Conservation (phyloP, 2,797 vertebrate species). For the Notamacropus eugenii region DNA sequence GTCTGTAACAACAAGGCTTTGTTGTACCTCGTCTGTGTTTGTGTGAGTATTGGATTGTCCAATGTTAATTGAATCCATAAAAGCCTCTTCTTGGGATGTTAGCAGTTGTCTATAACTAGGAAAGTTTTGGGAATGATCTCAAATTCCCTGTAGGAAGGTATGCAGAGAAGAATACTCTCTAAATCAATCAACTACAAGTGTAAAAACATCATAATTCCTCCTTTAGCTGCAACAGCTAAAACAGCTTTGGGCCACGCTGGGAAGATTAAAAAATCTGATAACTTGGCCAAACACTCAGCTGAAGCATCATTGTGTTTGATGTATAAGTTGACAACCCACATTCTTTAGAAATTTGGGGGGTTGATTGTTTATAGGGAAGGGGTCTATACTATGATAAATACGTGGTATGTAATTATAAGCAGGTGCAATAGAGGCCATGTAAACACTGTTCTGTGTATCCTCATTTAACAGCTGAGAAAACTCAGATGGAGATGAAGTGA, state of each 20-base stretch:
- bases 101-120: conserved; percentile 44
- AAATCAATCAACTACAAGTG: conserved; percentile 30
- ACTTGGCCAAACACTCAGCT: not conserved
- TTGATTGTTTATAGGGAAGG: not conserved
- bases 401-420: not conserved
- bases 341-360: conserved; percentile 10
- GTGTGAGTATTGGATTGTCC: not conserved
- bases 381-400: not conserved
- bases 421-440: not conserved
- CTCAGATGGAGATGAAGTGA: not conserved
- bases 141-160: conserved; percentile 26
- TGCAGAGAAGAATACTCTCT: conserved; percentile 39
- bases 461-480: not conserved
- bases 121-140: conserved; percentile 28
- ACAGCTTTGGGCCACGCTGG: not conserved
- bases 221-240: conserved; percentile 6
- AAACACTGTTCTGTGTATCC: not conserved
- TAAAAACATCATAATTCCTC: conserved; percentile 20
- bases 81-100: conserved; percentile 31
- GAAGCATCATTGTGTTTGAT: not conserved
- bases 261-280: not conserved
- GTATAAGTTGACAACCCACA: not conserved
- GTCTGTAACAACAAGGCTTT: not conserved
- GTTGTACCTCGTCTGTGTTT: not conserved
- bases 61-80: not conserved